These are phyloP conservation scores for Pollicipes pollicipes DNA, from an alignment of 1,140 invertebrate species.

Conservation along the genomic window DNA sequence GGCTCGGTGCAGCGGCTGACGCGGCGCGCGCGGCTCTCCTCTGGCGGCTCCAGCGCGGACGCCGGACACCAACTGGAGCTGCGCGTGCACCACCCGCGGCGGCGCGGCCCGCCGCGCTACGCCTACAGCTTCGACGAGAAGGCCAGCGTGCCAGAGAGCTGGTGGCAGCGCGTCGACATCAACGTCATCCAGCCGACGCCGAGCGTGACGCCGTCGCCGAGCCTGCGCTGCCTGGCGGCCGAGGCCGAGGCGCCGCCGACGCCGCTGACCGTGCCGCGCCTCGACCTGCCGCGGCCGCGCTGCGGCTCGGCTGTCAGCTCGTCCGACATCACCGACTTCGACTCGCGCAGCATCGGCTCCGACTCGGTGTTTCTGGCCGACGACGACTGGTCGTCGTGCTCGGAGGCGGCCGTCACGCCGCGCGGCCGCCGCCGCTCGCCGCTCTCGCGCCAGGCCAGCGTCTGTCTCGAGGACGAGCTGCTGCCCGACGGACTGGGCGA, in stretches of 20 bases:
- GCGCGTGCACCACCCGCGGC: background rate
- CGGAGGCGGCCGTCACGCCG: background rate
- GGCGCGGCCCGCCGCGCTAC: background rate
- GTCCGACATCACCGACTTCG: constrained; percentile 15
- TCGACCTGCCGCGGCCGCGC: constrained; percentile 13
- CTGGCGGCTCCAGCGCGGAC: background rate
- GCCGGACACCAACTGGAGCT: background rate
- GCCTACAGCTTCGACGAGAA: constrained; percentile 1
- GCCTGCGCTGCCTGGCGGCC: constrained; percentile 10
- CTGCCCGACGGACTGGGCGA: background rate
- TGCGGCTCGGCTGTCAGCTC: constrained; percentile 8
- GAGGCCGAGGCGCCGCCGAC: constrained; percentile 14
- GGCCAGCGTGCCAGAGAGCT: constrained; percentile 11
- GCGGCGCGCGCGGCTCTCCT: background rate
- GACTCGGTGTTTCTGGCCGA: constrained; percentile 19
- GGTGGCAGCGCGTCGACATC: constrained; percentile 19
- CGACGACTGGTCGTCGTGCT: background rate
- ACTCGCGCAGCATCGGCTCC: constrained; percentile 17
- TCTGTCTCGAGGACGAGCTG: background rate
- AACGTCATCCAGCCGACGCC: constrained; percentile 20
- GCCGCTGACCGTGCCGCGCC: constrained; percentile 16
- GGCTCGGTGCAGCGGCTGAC: background rate
- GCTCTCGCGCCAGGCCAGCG: background rate
- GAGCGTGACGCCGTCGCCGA: constrained; percentile 12
- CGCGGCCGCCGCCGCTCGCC: background rate